phyloP scores from a whole-genome alignment of 2,797 vertebrate genomes.

The Phyllotis vaccarum region DNA sequence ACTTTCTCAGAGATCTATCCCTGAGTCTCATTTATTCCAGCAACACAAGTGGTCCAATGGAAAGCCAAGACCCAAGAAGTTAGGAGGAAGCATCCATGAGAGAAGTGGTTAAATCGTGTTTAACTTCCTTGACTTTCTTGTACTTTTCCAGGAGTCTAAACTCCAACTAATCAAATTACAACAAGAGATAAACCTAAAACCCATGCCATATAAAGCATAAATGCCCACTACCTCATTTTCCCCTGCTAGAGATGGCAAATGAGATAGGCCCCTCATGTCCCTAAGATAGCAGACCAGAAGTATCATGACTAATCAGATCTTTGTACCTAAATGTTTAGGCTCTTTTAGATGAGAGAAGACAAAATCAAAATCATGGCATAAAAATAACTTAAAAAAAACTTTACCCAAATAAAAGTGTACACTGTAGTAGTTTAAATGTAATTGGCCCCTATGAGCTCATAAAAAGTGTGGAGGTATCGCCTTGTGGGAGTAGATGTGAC shows the following conservation, averaged over 20 bases:
- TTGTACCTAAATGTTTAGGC: not conserved
- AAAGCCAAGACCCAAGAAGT: not conserved
- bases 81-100: not conserved
- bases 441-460: too few species aligned
- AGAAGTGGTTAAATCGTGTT: not conserved
- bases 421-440: too few species aligned
- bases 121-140: not conserved
- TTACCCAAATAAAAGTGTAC: conserved; percentile 40
- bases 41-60: too few species aligned
- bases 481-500: too few species aligned
- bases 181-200: conserved; percentile 47
- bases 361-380: conserved; percentile 47
- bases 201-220: conserved; percentile 8
- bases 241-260: not conserved
- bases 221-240: not conserved
- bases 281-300: not conserved
- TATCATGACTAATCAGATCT: not conserved
- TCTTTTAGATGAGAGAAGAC: conserved; percentile 44
- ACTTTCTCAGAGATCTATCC: too few species aligned
- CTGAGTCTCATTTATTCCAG: too few species aligned
- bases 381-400: conserved; percentile 63
- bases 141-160: conserved; percentile 56
- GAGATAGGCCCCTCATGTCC: not conserved
- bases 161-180: conserved; percentile 35
- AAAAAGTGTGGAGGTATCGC: too few species aligned